Evolutionary conservation across 2,113 vertebrate species (phyloP).

Genomic region (Tetraodon nigroviridis): DNA sequence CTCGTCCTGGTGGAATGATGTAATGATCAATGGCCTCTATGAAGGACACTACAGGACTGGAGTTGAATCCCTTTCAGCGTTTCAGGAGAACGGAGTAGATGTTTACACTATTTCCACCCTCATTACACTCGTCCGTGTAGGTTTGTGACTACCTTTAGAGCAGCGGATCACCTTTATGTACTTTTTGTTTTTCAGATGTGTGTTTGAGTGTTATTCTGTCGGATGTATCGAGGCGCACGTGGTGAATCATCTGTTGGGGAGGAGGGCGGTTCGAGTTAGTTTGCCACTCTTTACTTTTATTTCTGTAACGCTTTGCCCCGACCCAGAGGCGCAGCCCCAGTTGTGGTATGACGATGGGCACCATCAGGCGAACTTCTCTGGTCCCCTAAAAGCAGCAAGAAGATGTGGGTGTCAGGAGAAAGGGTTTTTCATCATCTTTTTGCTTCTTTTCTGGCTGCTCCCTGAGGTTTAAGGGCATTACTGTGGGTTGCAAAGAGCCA

Average conservation of each 20-base stretch:
- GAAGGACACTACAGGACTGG: slow-evolving; percentile 15
- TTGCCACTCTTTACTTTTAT: slow-evolving; percentile 36
- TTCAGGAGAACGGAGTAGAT: slow-evolving; percentile 27
- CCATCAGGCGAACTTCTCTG: not conserved
- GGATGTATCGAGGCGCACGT: slow-evolving; percentile 48
- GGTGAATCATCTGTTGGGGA: slow-evolving; percentile 39
- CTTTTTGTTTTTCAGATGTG: slow-evolving; percentile 42
- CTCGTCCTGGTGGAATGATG: not conserved
- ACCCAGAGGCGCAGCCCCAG: slow-evolving; percentile 13
- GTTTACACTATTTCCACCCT: slow-evolving; percentile 51
- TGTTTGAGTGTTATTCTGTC: slow-evolving; percentile 49
- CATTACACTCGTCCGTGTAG: slow-evolving; percentile 15
- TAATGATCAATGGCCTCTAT: not conserved
- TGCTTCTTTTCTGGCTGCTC: slow-evolving; percentile 23
- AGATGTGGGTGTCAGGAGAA: slow-evolving; percentile 13
- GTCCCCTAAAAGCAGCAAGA: slow-evolving; percentile 3
- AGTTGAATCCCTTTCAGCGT: slow-evolving; percentile 24
- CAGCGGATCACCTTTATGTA: slow-evolving; percentile 39
- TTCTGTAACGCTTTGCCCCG: slow-evolving; percentile 51
- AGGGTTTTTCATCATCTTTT: not conserved
- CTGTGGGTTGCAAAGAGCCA: slow-evolving; percentile 26
- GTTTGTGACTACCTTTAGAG: slow-evolving; percentile 46
- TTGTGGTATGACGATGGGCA: not conserved
- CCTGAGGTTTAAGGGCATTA: slow-evolving; percentile 45
- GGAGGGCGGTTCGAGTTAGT: slow-evolving; percentile 30